Evolutionary conservation across 2,888 invertebrate genomes (phyloP).

Genomic region (Eumacrocentrus americanus): DNA sequence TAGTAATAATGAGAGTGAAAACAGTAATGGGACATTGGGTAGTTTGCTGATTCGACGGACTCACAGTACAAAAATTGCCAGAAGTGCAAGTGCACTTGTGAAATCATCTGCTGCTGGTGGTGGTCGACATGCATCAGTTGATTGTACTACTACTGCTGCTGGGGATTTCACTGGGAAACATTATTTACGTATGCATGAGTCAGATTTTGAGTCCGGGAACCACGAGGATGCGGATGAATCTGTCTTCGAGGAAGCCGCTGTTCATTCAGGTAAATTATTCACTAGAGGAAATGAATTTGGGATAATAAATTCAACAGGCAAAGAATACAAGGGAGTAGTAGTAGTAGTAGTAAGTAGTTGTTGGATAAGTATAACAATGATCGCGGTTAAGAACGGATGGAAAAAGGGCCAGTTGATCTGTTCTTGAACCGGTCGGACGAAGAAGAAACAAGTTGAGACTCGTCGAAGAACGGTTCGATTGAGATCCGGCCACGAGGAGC

Average conservation of each 20-base stretch:
- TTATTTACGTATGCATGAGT: constrained; percentile 4
- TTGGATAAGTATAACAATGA: too few relatives aligned
- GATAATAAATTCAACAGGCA: too few relatives aligned
- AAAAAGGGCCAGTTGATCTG: neutral
- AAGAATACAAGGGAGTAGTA: too few relatives aligned
- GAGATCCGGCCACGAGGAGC: constrained; percentile 19
- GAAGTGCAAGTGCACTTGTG: constrained; percentile 65
- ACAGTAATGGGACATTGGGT: constrained; percentile 59
- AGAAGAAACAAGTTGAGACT: constrained; percentile 16
- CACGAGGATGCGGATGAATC: constrained; percentile 42
- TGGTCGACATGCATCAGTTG: constrained; percentile 46
- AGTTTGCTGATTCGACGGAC: constrained; percentile 70
- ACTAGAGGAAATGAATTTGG: neutral
- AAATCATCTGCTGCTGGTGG: constrained; percentile 43
- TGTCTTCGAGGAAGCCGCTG: constrained; percentile 65
- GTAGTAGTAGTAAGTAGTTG: constrained; percentile 4
- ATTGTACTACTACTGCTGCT: constrained; percentile 32
- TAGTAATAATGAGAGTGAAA: constrained; percentile 62
- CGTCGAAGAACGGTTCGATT: constrained; percentile 21
- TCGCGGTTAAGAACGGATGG: too few relatives aligned
- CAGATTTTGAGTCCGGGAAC: constrained; percentile 37
- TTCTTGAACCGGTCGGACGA: constrained; percentile 16
- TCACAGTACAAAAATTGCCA: constrained; percentile 74
- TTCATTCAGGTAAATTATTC: constrained; percentile 76
- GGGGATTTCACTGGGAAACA: neutral